phyloP scores from a whole-genome alignment of 2,113 vertebrate genomes.

The Ceuthmochares aereus region DNA sequence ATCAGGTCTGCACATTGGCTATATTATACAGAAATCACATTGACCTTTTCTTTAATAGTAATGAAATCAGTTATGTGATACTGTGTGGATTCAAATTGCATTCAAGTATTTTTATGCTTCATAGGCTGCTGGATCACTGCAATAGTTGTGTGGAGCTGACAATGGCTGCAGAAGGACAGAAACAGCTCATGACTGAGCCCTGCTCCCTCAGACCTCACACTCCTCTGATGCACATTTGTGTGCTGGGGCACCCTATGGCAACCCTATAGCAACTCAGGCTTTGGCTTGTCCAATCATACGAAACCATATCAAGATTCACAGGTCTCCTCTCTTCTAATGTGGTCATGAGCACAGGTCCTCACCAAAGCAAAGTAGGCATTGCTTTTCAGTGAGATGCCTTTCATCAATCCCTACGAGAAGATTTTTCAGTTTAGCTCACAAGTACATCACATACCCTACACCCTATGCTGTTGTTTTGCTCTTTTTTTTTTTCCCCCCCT shows the following conservation, averaged over 20 bases:
- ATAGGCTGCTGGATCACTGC: background rate
- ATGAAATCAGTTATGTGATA: background rate
- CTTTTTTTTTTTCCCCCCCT: rapidly evolving
- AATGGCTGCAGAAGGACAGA: background rate
- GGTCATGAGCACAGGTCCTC: background rate
- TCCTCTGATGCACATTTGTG: background rate
- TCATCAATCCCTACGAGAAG: background rate
- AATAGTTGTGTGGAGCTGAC: background rate
- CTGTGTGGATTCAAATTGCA: background rate
- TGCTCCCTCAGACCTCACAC: background rate
- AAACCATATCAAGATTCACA: background rate
- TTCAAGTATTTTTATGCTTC: background rate
- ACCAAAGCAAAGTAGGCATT: background rate
- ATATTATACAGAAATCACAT: background rate
- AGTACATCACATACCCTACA: background rate
- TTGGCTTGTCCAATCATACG: background rate
- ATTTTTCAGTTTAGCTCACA: background rate
- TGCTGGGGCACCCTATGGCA: background rate
- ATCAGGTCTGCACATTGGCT: background rate
- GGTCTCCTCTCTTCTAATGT: background rate
- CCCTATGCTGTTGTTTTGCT: background rate
- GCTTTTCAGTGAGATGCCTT: background rate
- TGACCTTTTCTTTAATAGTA: background rate
- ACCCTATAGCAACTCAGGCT: background rate
- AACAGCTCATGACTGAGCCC: background rate